Base-by-base conservation (phyloP, 2,113 vertebrate genomes). In the Acanthisitta chloris region DNA sequence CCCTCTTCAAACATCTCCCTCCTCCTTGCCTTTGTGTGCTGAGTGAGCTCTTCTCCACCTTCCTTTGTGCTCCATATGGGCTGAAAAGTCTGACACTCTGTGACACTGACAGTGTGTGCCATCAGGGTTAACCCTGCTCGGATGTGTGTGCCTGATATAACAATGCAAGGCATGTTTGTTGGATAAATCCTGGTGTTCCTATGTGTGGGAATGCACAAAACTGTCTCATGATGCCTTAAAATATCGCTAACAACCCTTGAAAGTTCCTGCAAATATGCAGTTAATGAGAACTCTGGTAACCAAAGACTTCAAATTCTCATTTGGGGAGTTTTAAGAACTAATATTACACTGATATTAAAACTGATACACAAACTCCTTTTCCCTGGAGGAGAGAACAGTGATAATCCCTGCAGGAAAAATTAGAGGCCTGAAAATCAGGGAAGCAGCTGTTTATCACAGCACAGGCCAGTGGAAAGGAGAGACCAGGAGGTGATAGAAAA, bases 91-190 rank as follows among this genome's bases (percentile, higher is more conserved):
- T 23, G 26, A 45, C 43, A 34, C 34, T 19, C 58, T 38, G 13
- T 6, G 23, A 4, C 4, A 4, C 31, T 48, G 72, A 5, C 24
- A 9, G 1, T 7, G 31, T 8, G 34, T 0, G 14, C 26, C 17
- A 3, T 4, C 15, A 24, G 48, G 13, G 58, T 17, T 26, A 66
- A 23, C 17, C 38, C 38, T 0, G 2, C 77, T 51, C 38, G 42
- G 55, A 2, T 5, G 29, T 2, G 9, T 8, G 38, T 51, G 69
- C 64, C 43, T 40, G 14, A 49, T 62, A 12, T 1, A 17, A 17
- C 0, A 0, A 43, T 3, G 20, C 3, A 19, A 45, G 17, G 52
- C 25, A 12, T 6, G 5, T 9, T 49, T 49, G 57, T 18, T 70
- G 80, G 48, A 0, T 36, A 57, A 55, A 46, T 80, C 14, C 11